Evolutionary conservation across 2,113 vertebrate species (phyloP), one percentile per base, ranked within the genome.

Genomic region (Cettia cetti): DNA sequence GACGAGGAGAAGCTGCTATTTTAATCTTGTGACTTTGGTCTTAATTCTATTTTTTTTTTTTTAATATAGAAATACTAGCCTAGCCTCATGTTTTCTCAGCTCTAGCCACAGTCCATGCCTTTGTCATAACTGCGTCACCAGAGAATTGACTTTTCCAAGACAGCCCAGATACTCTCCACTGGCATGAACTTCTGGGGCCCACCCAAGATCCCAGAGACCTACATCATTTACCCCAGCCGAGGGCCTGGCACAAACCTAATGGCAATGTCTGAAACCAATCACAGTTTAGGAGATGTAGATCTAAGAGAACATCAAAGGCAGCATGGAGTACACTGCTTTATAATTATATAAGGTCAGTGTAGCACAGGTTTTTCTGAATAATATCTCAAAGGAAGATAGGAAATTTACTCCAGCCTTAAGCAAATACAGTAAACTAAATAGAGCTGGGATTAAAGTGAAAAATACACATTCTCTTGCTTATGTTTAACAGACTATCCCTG

Each of bases 401-500:
- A 74, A 88, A 96, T 88, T 30, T 35, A 59, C 39, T 42, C 59
- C 60, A 84, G 49, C 66, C 86, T 92, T 86, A 59, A 94, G 78
- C 50, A 92, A 95, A 93, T 37, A 86, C 0, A 0, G 33, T 68
- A 63, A 90, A 77, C 31, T 61, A 68, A 86, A 68, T 18, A 84
- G 45, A 74, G 7, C 75, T 78, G 74, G 27, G n/a, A 85, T 80
- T 93, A 82, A 91, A 95, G 59, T 37, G 27, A 61, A 95, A 96
- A 91, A 44, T 27, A 82, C 85, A 59, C 61, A 49, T 85, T 89
- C 68, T 78, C 54, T 89, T 86, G 81, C 64, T 75, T 86, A 82
- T 0, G 10, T 79, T 91, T 89, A 80, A 50, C 63, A 78, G 77
- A 79, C 42, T 37, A 75, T 88, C 77, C 47, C 53, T 86, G 50